phyloP scores from a whole-genome alignment of 1,140 invertebrate genomes.

The Brevipalpus yothersi region DNA sequence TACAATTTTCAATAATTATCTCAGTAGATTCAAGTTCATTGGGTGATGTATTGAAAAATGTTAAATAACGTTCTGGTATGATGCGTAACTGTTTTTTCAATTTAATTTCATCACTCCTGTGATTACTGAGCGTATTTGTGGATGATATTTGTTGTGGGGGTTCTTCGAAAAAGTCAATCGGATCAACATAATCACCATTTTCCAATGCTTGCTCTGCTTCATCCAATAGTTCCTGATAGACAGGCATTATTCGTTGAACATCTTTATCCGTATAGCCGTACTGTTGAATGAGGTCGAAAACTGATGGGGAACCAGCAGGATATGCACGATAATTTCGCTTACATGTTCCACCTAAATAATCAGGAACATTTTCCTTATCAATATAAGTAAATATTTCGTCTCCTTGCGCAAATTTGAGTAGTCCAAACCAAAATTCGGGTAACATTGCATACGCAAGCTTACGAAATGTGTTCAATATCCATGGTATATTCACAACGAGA shows the following conservation, averaged over 20 bases:
- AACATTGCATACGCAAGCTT: constrained; percentile 1
- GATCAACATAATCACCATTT: background rate
- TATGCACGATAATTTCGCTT: constrained; percentile 5
- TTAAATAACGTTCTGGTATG: background rate
- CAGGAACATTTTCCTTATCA: constrained; percentile 7
- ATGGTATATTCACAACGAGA: constrained; percentile 7
- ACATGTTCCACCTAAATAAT: constrained; percentile 10
- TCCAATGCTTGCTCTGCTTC: background rate
- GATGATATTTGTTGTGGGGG: background rate
- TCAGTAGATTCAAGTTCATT: background rate
- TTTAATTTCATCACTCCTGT: background rate
- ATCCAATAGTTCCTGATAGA: background rate
- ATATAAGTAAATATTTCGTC: constrained; percentile 8
- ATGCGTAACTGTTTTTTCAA: background rate
- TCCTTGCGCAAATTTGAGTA: constrained; percentile 9
- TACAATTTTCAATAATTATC: background rate
- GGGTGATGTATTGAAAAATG: background rate
- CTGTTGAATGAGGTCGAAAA: background rate
- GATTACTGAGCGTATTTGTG: background rate
- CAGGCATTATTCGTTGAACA: background rate
- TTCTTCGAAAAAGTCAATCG: background rate
- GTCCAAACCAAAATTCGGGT: background rate
- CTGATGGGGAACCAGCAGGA: constrained; percentile 1
- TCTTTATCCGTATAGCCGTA: background rate
- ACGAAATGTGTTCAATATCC: constrained; percentile 6